A percentile compares a stretch with the other conserved stretches of the same genome.
Evolutionary conservation across 2,888 invertebrate genomes (phyloP).

Genomic region (Drosophila melanosoma): DNA sequence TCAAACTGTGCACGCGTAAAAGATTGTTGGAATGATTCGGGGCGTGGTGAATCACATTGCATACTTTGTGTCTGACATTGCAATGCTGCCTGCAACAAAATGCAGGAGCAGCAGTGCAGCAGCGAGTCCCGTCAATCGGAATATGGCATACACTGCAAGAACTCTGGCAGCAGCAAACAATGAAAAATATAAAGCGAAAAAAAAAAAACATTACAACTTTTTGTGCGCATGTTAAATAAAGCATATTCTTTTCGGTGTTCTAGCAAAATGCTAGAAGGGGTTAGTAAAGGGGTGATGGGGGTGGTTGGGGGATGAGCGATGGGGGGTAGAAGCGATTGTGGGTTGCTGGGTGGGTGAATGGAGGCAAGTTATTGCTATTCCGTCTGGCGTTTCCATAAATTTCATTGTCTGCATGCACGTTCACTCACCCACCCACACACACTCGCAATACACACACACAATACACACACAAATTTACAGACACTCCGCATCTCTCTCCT

Average conservation of each 20-base stretch:
- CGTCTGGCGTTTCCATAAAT: slow-evolving; percentile 68
- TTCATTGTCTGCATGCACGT: slow-evolving; percentile 68
- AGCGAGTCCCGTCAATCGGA: neutral
- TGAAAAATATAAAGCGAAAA: neutral
- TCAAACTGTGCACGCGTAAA: slow-evolving; percentile 26
- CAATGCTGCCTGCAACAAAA: slow-evolving; percentile 33
- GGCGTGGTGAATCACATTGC: slow-evolving; percentile 54
- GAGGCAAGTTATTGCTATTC: slow-evolving; percentile 46
- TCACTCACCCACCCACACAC: slow-evolving; percentile 17
- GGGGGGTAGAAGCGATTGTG: slow-evolving; percentile 1
- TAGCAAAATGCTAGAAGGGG: slow-evolving; percentile 1
- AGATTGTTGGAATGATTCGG: slow-evolving; percentile 2
- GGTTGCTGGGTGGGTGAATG: slow-evolving; percentile 7
- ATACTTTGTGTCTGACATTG: slow-evolving; percentile 58
- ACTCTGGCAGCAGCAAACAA: neutral
- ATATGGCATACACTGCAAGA: slow-evolving; percentile 1
- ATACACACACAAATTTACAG: slow-evolving; percentile 5
- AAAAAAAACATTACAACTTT: slow-evolving; percentile 65
- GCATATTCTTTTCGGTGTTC: slow-evolving; percentile 58
- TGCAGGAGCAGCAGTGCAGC: slow-evolving; percentile 3
- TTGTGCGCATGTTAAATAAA: slow-evolving; percentile 71
- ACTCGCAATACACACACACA: slow-evolving; percentile 5
- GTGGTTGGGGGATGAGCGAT: neutral
- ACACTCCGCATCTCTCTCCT: slow-evolving; percentile 10
- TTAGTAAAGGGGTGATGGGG: neutral